These are phyloP conservation scores for Damaliscus lunatus DNA, from an alignment of 2,113 vertebrate species.

Conservation along the genomic window DNA sequence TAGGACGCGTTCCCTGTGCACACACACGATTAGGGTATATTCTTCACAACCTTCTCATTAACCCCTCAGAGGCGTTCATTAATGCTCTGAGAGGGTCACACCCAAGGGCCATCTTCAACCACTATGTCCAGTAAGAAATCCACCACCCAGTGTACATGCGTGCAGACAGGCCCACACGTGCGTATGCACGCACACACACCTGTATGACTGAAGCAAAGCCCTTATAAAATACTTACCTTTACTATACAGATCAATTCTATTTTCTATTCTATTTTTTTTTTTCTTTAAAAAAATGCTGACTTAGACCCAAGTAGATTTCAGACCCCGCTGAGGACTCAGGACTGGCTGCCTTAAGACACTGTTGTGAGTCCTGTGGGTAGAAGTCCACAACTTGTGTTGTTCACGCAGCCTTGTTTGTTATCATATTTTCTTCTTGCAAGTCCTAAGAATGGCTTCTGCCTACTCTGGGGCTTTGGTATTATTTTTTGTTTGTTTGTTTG, in stretches of 20 bases:
- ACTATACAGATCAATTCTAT: not conserved
- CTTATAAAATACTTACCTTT: not conserved
- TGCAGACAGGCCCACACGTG: rapidly evolving
- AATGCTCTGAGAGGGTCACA: not conserved
- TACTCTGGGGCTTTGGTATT: not conserved
- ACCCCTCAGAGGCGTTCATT: not conserved
- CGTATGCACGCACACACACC: no score
- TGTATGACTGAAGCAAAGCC: not conserved
- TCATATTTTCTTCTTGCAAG: not conserved
- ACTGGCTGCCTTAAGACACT: not conserved
- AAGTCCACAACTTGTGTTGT: not conserved
- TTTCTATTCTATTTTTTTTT: not conserved
- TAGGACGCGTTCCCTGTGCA: no score
- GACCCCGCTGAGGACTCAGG: not conserved
- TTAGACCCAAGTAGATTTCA: not conserved
- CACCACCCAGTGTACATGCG: not conserved
- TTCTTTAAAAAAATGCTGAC: not conserved
- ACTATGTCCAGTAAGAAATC: not conserved
- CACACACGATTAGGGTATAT: not conserved
- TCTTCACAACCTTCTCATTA: not conserved
- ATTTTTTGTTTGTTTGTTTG: not conserved
- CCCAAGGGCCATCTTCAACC: not conserved
- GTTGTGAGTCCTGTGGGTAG: not conserved
- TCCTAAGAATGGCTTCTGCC: not conserved
- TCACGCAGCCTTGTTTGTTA: not conserved